Evolutionary conservation across 2,797 vertebrate genomes (phyloP).

Genomic region (Buphagus erythrorhynchus): DNA sequence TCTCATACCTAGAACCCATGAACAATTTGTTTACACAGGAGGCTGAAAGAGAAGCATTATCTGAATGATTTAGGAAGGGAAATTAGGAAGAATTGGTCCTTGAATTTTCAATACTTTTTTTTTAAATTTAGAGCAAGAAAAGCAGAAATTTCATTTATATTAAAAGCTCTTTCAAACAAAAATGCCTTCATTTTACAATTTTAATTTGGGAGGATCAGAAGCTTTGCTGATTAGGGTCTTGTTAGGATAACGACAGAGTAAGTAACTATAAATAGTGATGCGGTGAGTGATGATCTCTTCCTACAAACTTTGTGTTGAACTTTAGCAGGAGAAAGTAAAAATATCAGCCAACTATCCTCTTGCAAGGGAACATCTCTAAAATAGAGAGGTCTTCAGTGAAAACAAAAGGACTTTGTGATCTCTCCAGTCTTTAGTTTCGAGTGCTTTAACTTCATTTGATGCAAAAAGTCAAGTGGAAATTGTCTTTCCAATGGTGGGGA

Average conservation of each 20-base stretch:
- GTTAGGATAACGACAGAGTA: not conserved
- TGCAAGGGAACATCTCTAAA: not conserved
- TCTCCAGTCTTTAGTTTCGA: not conserved
- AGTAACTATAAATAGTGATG: not conserved
- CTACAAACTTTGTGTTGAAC: not conserved
- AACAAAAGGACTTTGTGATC: not conserved
- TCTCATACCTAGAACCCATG: not conserved
- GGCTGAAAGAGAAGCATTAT: not conserved
- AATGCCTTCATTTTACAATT: not conserved
- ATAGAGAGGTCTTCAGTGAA: not conserved
- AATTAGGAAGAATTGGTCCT: not conserved
- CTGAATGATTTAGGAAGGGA: not conserved
- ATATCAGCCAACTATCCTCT: not conserved
- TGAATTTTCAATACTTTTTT: not conserved
- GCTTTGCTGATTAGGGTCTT: not conserved
- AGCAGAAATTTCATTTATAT: not conserved
- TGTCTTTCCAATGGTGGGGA: not conserved
- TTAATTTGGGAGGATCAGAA: not conserved
- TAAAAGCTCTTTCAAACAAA: not conserved
- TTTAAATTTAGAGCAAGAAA: not conserved
- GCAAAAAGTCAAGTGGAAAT: constrained; percentile 16
- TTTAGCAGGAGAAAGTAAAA: not conserved
- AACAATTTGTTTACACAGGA: not conserved
- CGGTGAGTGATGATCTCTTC: not conserved
- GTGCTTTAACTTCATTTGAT: constrained; percentile 15